phyloP scores from a whole-genome alignment of 2,797 vertebrate species.

The Gadopsis marmoratus region DNA sequence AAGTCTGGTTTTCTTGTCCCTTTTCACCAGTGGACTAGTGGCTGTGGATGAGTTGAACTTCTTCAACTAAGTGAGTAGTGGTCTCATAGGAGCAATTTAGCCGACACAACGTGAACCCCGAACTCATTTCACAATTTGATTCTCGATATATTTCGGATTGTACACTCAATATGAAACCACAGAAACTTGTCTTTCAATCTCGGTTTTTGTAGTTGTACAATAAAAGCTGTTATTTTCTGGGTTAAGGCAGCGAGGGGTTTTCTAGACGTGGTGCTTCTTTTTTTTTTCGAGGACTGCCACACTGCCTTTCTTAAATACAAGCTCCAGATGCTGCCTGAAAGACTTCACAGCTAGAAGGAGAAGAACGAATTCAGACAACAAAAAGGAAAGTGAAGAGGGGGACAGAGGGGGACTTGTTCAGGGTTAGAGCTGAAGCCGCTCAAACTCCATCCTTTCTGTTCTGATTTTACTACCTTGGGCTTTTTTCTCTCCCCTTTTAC shows the following conservation, averaged over 20 bases:
- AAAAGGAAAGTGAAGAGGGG: constrained; percentile 39
- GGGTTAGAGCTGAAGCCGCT: constrained; percentile 59
- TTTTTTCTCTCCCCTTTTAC: constrained; percentile 57
- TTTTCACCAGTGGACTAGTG: constrained; percentile 24
- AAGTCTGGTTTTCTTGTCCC: constrained; percentile 32
- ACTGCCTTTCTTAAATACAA: constrained; percentile 50
- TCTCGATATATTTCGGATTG: constrained; percentile 25
- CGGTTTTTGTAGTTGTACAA: constrained; percentile 1
- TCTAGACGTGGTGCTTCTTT: constrained; percentile 3
- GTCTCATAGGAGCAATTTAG: constrained; percentile 35
- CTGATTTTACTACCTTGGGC: constrained; percentile 61
- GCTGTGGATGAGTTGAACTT: constrained; percentile 38
- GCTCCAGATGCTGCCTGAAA: constrained; percentile 70
- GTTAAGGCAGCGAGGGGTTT: constrained; percentile 13
- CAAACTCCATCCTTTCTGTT: constrained; percentile 59
- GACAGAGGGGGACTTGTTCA: constrained; percentile 57
- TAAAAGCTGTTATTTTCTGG: constrained; percentile 22
- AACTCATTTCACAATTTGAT: constrained; percentile 3
- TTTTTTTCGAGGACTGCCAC: constrained; percentile 61
- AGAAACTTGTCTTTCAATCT: constrained; percentile 27
- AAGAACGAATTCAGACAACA: constrained; percentile 48
- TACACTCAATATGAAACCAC: constrained; percentile 5
- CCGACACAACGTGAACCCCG: constrained; percentile 17
- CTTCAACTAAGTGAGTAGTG: constrained; percentile 43
- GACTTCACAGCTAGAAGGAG: constrained; percentile 57